A percentile compares a stretch with the other conserved stretches of the same genome.
These are phyloP conservation scores for Agriopis leucophaearia DNA, from an alignment of 2,888 invertebrate genomes.

Conservation along the genomic window DNA sequence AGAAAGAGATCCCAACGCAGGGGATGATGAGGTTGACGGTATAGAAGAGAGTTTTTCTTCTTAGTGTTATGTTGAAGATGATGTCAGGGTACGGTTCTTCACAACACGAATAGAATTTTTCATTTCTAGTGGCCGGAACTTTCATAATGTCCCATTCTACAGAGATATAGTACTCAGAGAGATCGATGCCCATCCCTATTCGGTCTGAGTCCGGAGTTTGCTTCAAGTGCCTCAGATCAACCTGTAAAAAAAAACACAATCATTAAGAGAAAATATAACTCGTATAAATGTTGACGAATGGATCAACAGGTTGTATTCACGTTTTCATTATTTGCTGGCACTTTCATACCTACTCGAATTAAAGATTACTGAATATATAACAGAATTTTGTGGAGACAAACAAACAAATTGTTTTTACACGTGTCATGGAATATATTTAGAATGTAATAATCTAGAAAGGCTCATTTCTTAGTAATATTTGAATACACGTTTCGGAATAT, in stretches of 20 bases:
- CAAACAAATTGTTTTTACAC: constrained; percentile 27
- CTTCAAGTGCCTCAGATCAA: constrained; percentile 95
- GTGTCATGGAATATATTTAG: constrained; percentile 13
- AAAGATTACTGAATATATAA: constrained; percentile 25
- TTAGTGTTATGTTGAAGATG: constrained; percentile 97
- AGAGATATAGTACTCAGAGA: constrained; percentile 97
- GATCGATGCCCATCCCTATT: constrained; percentile 96
- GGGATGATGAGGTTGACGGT: constrained; percentile 99
- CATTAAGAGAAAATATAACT: constrained; percentile 31
- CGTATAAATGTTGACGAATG: constrained; percentile 15
- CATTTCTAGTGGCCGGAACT: constrained; percentile 95
- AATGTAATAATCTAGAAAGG: constrained; percentile 15
- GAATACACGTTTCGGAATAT: constrained; percentile 12
- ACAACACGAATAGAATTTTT: constrained; percentile 98
- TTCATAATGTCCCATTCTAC: constrained; percentile 99
- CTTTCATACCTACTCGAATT: constrained; percentile 14
- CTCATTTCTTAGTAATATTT: constrained; percentile 5
- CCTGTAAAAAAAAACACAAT: constrained; percentile 85
- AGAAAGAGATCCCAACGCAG: constrained; percentile 98
- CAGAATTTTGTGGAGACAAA: neutral
- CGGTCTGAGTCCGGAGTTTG: constrained; percentile 95
- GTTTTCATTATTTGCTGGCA: constrained; percentile 19
- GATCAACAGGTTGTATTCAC: constrained; percentile 35
- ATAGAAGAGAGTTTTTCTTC: constrained; percentile 98
- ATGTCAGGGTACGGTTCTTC: constrained; percentile 99